Evolutionary conservation across 2,113 vertebrate genomes (phyloP), one percentile per base, ranked within the genome.

Genomic region (Ahaetulla prasina): DNA sequence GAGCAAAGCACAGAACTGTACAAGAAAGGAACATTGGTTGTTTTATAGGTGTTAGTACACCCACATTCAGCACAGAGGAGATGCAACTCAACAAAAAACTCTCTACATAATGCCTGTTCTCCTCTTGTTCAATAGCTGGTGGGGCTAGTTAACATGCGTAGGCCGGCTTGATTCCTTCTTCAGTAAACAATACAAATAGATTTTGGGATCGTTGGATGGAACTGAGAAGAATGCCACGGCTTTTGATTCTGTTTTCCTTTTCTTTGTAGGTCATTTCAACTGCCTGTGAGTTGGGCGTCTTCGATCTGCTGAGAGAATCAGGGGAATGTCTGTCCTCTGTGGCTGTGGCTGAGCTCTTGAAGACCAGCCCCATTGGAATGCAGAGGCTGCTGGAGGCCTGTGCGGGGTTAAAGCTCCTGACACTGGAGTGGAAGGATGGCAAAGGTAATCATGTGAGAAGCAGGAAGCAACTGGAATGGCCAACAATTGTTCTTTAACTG

Each of bases 221-320:
- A 8, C n/a, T 18, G 68, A 74, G 16, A 74, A 16, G 68, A 74
- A 74, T 18, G n/a, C 30, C n/a, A 35, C 1, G 0, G n/a, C 30
- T 35, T 22, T n/a, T 52, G 8, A 2, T 1, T 39, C 18, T 18
- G 14, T 9, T 8, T 2, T 12, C 6, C n/a, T 85, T 84, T 3
- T 53, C 89, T 7, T 0, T 12, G 0, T 0, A 97, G 96, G 92
- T 96, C 0, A 96, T 99, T 91, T 99, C 99, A 57, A 96, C 98
- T 1, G 97, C 98, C 54, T 99, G 98, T 45, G 98, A 99, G 93
- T 49, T 99, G 90, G 98, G 98, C 0, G 97, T 99, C 52, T 99
- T 99, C 90, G 98, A 99, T 91, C 95, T 98, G 23, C 94, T 99
- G 88, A 91, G 97, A 68, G 93, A 96, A 47, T 96, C 98, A 52